A percentile compares a stretch with the other conserved stretches of the same genome.
Evolutionary conservation across 2,888 invertebrate genomes (phyloP).

Genomic region (Parnassius smintheus): DNA sequence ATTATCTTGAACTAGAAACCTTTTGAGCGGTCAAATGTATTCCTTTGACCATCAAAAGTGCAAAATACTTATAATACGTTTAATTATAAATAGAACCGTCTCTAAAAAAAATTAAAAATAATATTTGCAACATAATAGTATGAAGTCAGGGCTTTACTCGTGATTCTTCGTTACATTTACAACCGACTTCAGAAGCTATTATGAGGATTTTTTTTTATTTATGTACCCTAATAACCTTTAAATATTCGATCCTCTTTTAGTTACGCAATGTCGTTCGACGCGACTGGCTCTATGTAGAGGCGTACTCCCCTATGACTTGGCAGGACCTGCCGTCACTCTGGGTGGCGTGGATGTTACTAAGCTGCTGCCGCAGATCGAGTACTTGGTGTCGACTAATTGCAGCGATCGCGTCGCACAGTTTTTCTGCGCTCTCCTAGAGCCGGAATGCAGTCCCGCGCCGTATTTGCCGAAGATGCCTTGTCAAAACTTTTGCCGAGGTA

Average conservation of each 20-base stretch:
- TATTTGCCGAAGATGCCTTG: slow-evolving; percentile 83
- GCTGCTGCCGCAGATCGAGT: slow-evolving; percentile 80
- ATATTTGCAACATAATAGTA: too few relatives aligned
- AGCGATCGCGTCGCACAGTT: slow-evolving; percentile 83
- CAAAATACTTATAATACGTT: too few relatives aligned
- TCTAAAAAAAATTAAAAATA: too few relatives aligned
- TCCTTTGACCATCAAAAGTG: too few relatives aligned
- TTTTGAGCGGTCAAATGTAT: too few relatives aligned
- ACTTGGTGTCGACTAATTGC: slow-evolving; percentile 83
- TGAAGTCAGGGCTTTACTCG: too few relatives aligned
- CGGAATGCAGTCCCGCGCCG: slow-evolving; percentile 83
- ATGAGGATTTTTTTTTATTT: too few relatives aligned
- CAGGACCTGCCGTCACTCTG: slow-evolving; percentile 71
- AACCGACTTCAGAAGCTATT: too few relatives aligned
- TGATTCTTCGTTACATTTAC: too few relatives aligned
- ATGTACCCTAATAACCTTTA: not conserved
- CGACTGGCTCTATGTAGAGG: slow-evolving; percentile 80
- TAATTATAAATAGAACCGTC: not conserved
- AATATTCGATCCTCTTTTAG: slow-evolving; percentile 47
- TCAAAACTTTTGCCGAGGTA: slow-evolving; percentile 84
- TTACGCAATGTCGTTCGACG: slow-evolving; percentile 76
- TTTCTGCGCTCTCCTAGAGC: slow-evolving; percentile 83
- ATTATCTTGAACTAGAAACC: too few relatives aligned
- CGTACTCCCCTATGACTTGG: slow-evolving; percentile 84
- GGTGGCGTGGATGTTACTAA: slow-evolving; percentile 59